A percentile compares a stretch with the other conserved stretches of the same genome.
phyloP scores from a whole-genome alignment of 2,888 invertebrate species.

The Lysandra bellargus region DNA sequence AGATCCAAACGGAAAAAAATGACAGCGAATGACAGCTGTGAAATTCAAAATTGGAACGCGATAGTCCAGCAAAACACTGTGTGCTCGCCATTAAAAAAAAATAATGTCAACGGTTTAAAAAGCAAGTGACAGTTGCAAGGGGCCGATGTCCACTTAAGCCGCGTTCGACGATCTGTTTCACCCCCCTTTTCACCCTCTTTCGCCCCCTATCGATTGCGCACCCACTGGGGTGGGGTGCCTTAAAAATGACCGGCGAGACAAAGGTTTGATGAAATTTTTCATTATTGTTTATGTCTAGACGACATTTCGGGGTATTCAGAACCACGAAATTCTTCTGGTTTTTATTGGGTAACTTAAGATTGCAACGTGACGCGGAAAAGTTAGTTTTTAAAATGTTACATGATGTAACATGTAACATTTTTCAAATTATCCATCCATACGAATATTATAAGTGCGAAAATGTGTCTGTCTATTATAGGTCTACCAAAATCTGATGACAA shows the following conservation, averaged over 20 bases:
- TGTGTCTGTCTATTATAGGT: too few species aligned
- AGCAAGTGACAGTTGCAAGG: conserved; percentile 41
- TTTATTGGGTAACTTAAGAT: too few species aligned
- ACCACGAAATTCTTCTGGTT: neutral
- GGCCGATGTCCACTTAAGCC: conserved; percentile 49
- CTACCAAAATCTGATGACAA: too few species aligned
- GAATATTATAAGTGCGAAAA: too few species aligned
- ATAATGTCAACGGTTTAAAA: conserved; percentile 42
- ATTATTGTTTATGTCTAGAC: conserved; percentile 44
- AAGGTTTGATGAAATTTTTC: conserved; percentile 54
- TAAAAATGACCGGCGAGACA: conserved; percentile 65
- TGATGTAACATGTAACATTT: too few species aligned
- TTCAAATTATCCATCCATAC: too few species aligned
- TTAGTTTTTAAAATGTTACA: too few species aligned
- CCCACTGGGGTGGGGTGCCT: conserved; percentile 54
- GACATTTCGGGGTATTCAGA: neutral
- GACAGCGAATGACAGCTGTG: neutral
- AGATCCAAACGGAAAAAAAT: neutral
- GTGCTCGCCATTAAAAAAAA: conserved; percentile 30
- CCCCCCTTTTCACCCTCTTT: conserved; percentile 40
- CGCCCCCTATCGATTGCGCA: conserved; percentile 66
- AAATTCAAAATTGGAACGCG: conserved; percentile 23
- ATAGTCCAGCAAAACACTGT: neutral
- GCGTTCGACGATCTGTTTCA: conserved; percentile 46
- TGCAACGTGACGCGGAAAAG: too few species aligned